Base-by-base conservation (phyloP, 2,888 invertebrate species). In the Athalia rosae region DNA sequence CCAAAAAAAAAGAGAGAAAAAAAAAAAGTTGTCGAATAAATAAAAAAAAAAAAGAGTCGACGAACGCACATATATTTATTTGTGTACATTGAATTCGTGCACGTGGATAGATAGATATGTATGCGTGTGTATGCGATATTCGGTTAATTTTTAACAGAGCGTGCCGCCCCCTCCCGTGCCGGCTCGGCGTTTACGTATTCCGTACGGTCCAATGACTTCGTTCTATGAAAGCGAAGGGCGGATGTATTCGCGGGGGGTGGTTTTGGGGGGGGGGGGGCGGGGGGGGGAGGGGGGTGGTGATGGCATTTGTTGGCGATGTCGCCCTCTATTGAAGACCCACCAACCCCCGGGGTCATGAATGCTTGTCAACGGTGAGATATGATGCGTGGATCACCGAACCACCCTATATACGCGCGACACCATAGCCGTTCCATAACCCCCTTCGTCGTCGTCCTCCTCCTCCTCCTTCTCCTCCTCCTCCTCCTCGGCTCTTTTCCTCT, bases 291-390 rank as follows among this genome's bases (percentile, higher is more conserved):
- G 41, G 48, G 28, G 64, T 47, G 41, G 73, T 76, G 76, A 69
- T 79, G 56, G 79, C 79, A 83, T 84, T 85, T 84, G 86, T 84
- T 82, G 84, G 85, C 83, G 81, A 84, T 84, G 86, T 86, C 86
- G 86, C 83, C 85, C 82, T 84, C 85, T 81, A 86, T 86, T 84
- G 85, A 87, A 83, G 82, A 81, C 82, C 79, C 80, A 81, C 81
- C 81, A 79, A 79, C 82, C 80, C 80, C 81, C 28, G 28, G 83
- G 85, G 83, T 85, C 84, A 84, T 87, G 86, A 87, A 87, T 87
- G 86, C 86, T 85, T 87, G 87, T 87, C 87, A 87, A 84, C 86
- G 82, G 82, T 86, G 85, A 86, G 85, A 86, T 85, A 87, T 87
- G 87, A 86, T 85, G 85, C 85, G 83, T 83, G 86, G 85, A 87